Evolutionary conservation across 1,140 invertebrate genomes (phyloP).

Genomic region (Lepidurus couesii): DNA sequence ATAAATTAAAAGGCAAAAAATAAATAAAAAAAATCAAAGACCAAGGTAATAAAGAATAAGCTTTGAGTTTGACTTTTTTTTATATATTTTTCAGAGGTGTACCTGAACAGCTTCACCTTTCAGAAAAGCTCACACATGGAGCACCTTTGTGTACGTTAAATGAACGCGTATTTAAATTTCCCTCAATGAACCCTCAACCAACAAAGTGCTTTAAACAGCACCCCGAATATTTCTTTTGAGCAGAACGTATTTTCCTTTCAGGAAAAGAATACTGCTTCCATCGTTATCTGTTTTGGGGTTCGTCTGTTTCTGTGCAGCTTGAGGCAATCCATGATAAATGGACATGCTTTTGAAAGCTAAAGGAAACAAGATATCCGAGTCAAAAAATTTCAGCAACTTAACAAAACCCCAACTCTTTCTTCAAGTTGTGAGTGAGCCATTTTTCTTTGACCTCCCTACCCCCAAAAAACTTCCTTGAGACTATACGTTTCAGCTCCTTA

Average conservation of each 20-base stretch:
- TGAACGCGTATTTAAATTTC: neutral
- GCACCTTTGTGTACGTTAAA: neutral
- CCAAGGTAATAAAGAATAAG: neutral
- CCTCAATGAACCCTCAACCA: neutral
- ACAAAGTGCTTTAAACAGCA: neutral
- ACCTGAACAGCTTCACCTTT: neutral
- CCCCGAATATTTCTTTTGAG: neutral
- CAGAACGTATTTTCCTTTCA: neutral
- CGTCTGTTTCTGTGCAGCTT: neutral
- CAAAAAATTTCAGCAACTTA: neutral
- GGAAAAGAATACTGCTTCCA: neutral
- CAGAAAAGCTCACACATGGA: neutral
- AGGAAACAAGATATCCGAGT: slow-evolving; percentile 1
- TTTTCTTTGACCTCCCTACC: neutral
- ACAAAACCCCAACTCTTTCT: neutral
- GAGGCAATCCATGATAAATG: slow-evolving; percentile 9
- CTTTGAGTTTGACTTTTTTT: neutral
- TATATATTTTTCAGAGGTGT: neutral
- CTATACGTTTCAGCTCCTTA: neutral
- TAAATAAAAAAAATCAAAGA: neutral
- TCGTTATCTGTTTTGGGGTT: neutral
- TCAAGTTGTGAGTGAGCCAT: neutral
- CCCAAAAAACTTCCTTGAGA: no score
- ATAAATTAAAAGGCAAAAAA: neutral
- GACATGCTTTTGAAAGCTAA: neutral